These are phyloP conservation scores for Aptenodytes patagonicus DNA, from an alignment of 2,113 vertebrate species.

Conservation along the genomic window DNA sequence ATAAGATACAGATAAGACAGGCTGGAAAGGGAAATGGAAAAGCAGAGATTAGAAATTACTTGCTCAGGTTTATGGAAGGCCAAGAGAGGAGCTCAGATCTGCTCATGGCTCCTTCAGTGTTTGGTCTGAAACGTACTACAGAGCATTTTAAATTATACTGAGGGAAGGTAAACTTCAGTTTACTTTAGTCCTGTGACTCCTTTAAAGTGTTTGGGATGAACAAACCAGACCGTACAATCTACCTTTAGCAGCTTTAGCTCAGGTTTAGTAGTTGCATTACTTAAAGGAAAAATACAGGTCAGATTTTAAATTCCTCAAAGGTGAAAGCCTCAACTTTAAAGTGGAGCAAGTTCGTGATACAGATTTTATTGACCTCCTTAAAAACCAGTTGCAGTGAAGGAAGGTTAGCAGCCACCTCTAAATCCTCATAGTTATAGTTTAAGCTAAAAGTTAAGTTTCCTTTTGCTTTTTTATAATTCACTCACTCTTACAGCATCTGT, in stretches of 20 bases:
- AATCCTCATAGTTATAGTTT: constrained; percentile 60
- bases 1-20: not conserved
- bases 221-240: not conserved
- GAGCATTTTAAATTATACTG: not conserved
- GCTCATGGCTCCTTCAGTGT: not conserved
- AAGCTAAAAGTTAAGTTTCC: constrained; percentile 64
- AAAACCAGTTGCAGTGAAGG: constrained; percentile 46
- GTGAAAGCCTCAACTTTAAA: constrained; percentile 11
- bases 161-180: not conserved
- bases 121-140: not conserved
- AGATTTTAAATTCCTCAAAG: constrained; percentile 28
- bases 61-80: not conserved
- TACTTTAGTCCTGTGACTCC: not conserved
- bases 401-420: constrained; percentile 48
- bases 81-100: not conserved
- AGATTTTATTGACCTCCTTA: constrained; percentile 58
- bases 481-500: constrained; percentile 69
- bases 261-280: not conserved
- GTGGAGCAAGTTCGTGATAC: not conserved
- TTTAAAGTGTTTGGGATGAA: not conserved
- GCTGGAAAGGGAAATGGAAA: not conserved
- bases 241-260: not conserved
- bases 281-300: constrained; percentile 1
- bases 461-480: constrained; percentile 61
- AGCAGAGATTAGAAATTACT: not conserved